phyloP scores from a whole-genome alignment of 2,797 vertebrate species.

The Xenopus petersii region DNA sequence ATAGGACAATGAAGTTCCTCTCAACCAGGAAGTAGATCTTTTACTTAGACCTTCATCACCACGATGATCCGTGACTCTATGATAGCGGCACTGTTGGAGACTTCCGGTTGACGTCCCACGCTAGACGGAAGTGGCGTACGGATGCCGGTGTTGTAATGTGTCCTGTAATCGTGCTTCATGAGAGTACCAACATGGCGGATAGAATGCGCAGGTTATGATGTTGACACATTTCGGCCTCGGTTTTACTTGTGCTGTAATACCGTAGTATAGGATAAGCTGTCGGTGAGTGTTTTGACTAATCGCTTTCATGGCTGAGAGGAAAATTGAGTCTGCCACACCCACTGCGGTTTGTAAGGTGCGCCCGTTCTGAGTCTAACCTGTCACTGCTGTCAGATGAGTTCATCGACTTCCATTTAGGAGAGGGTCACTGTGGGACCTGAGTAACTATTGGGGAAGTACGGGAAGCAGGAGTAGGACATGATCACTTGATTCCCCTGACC shows the following conservation, averaged over 20 bases:
- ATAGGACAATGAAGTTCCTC: too few species aligned
- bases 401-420: too few species aligned
- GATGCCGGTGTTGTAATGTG: too few species aligned
- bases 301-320: neutral
- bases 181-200: constrained; percentile 36
- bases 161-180: neutral
- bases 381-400: constrained; percentile 6
- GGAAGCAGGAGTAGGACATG: too few species aligned
- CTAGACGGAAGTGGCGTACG: too few species aligned
- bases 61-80: neutral
- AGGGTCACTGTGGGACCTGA: too few species aligned
- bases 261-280: neutral
- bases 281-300: neutral
- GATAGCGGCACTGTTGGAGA: too few species aligned
- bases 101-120: too few species aligned
- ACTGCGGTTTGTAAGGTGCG: neutral
- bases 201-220: constrained; percentile 20
- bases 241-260: neutral
- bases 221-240: constrained; percentile 3
- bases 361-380: neutral
- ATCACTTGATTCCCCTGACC: too few species aligned
- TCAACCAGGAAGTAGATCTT: constrained; percentile 6
- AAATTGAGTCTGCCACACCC: neutral
- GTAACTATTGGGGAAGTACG: too few species aligned
- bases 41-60: neutral